Base-by-base conservation (phyloP, 2,113 vertebrate species). In the Uria aalge region DNA sequence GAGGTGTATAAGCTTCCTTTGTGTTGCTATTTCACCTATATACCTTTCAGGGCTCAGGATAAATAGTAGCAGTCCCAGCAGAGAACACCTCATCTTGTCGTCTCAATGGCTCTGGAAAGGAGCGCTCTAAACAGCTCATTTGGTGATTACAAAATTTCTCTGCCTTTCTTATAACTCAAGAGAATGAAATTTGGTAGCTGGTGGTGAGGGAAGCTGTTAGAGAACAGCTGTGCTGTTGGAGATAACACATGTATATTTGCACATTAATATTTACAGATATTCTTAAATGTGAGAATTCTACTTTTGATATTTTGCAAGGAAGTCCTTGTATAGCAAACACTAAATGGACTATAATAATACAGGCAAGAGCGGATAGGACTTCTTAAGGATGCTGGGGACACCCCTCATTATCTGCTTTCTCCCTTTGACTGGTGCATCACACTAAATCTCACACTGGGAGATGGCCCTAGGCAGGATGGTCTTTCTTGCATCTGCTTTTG, bases 181-280 rank as follows among this genome's bases (percentile, higher is more conserved):
- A 62, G 62, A 66, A 60, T 59, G 71, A 60, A 85, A 47, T 60
- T 40, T 40, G 63, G 78, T 72, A 40, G 17, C 38, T 71, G 50
- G 22, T 75, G 52, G 50, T 52, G 69, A 74, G 68, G 84, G 63
- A 52, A 73, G 34, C 45, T 89, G 62, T 57, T 40, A 29, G 55
- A 86, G 59, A 92, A 34, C 88, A 92, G 72, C 93, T 96, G 93
- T 77, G 76, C 32, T 63, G 1, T 86, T 86, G 67, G 94, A 94
- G 93, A 87, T 95, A 91, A 59, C 71, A 41, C 30, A 52, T 3
- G 4, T 21, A 4, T 80, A 43, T 80, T 59, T 96, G 47, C 26
- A 59, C 50, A 40, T 77, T 89, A 91, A 55, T 89, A 77, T 78
- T 91, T 92, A 60, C 88, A 86, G 67, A 74, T 68, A 41, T 12